Base-by-base conservation (phyloP, 2,888 invertebrate species). In the Parthenolecanium corni region DNA sequence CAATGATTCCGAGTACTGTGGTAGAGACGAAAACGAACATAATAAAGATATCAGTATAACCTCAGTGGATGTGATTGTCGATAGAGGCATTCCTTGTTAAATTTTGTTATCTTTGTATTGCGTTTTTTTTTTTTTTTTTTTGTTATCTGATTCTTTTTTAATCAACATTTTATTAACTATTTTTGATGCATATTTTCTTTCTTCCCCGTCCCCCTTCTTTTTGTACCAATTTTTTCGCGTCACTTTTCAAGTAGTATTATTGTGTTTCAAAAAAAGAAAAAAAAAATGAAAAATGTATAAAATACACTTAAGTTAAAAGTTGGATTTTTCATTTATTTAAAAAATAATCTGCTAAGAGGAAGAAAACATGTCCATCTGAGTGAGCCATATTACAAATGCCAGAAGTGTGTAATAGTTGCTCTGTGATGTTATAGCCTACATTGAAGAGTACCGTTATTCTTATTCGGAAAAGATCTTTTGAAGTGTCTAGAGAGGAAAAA, bases 11-110 rank as follows among this genome's bases (percentile, higher is more conserved):
- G 61, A 51, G 36, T 61, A 31, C 61, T 61, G 61, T 11, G 49
- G 40, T 49, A 20, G 49, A 9, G 38, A 61, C 36, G 49, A 49
- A 24, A 61, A 36, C n/a, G 57, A 57, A 31, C 57, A 44, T 57
- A 57, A 57, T 25, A 57, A 57, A 16, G 57, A 57, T 57, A 57
- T 57, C 61, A 49, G 51, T 47, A 31, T 61, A 38, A 51, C 51
- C 46, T 57, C 57, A 14, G 49, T 51, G 14, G 61, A 61, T 23
- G 61, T 61, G n/a, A 61, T 51, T 16, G 61, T 61, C n/a, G 61
- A 61, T 21, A 61, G 61, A 61, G 40, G 46, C 47, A 61, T 61
- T 61, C 61, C 61, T 61, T 61, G 61, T 61, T 61, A 51, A 61
- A 23, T 57, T 14, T 46, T 57, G 46, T 46, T 49, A n/a, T 49